Base-by-base conservation (phyloP, 2,888 invertebrate genomes). In the Theodoxus fluviatilis region DNA sequence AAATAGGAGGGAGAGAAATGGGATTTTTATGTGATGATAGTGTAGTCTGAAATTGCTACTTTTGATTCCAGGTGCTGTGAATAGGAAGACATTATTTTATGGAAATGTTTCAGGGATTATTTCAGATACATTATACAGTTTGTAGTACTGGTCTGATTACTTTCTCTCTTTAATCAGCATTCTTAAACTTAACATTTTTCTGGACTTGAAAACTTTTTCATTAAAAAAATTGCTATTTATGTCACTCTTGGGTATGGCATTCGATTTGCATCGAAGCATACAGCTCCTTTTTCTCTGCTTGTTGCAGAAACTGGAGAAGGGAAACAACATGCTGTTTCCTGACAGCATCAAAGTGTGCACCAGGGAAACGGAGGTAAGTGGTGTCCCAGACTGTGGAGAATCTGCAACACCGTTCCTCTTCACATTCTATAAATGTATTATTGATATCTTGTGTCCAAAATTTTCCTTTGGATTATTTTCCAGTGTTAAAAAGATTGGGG, bases 281-380 rank as follows among this genome's bases (percentile, higher is more conserved):
- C 18, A 43, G 9, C 18, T 43, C n/a, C n/a, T 43, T 18, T n/a
- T 47, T 68, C 15, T 40, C 28, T 73, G 49, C 25, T 61, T 73
- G 63, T 80, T 80, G 9, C 75, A 87, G 87, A 85, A 86, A 81
- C 79, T 88, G 40, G 88, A 88, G 69, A 80, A 82, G 65, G 87
- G 84, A 35, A 87, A 84, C 75, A 86, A 87, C 70, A 78, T 88
- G 75, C 82, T 95, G 69, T 93, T 94, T 82, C 93, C 95, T 2
- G 95, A 95, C 87, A 93, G 94, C 22, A 94, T 97, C 71, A 92
- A 92, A 87, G 91, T 97, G 6, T 91, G 92, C 28, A 96, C 96
- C 0, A 91, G 95, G 76, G 93, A 95, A 79, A 93, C 92, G 80
- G 89, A 90, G 84, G 91, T 85, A 77, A 74, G 79, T 74, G 25